A percentile compares a stretch with the other conserved stretches of the same genome.
These are phyloP conservation scores for Rhynchomys soricoides DNA, from an alignment of 2,113 vertebrate genomes.

Conservation along the genomic window DNA sequence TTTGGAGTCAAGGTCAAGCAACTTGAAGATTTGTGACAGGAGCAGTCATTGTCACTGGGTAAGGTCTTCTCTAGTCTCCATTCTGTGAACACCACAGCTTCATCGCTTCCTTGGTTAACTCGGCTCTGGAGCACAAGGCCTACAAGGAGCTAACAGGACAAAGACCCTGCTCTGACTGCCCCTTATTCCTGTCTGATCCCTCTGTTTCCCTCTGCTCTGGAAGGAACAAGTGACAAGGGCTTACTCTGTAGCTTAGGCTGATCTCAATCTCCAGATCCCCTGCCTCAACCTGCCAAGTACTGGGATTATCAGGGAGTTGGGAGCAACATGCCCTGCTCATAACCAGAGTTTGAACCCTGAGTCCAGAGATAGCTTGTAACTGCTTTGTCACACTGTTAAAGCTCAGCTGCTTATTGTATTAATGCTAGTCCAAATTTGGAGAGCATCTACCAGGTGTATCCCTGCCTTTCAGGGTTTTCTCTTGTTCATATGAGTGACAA, in stretches of 20 bases:
- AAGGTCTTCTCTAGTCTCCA: not conserved
- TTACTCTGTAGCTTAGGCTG: not conserved
- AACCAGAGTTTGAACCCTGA: not conserved
- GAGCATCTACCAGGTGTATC: not conserved
- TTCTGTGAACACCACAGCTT: not conserved
- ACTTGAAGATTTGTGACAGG: not conserved
- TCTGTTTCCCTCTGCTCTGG: not conserved
- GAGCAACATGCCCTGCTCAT: not conserved
- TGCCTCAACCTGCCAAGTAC: not conserved
- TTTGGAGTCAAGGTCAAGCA: not conserved
- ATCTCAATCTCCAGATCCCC: not conserved
- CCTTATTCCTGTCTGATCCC: not conserved
- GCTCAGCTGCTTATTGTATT: not conserved
- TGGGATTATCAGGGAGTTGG: rapidly evolving
- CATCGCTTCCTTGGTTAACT: not conserved
- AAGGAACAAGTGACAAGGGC: not conserved
- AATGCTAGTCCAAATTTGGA: not conserved
- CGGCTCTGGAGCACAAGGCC: not conserved
- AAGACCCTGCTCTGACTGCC: not conserved
- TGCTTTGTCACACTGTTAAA: rapidly evolving
- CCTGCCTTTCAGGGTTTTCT: not conserved
- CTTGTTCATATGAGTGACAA: not conserved
- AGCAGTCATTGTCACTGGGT: not conserved
- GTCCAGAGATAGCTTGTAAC: not conserved
- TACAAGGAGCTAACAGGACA: not conserved